Base-by-base conservation (phyloP, 2,888 invertebrate species). In the Glaucopsyche alexis region DNA sequence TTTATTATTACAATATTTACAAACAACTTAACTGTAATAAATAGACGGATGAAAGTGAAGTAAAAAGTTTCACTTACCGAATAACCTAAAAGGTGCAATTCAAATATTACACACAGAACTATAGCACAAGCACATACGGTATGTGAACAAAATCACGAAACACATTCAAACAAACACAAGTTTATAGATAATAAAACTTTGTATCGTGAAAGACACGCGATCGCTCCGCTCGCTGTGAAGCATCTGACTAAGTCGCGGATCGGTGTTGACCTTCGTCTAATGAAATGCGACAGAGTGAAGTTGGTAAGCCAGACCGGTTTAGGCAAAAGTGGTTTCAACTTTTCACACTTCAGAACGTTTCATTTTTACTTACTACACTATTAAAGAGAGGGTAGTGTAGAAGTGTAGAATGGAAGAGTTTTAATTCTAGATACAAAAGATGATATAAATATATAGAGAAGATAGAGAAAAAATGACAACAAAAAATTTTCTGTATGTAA, bases 301-400 rank as follows among this genome's bases (percentile, higher is more conserved):
- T 90, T 90, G 80, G 88, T 77, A 77, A 76, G 77, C 45, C 69
- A 76, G 85, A 90, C 90, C 89, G 90, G 91, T 90, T 85, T 90
- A 80, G 91, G 89, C 89, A 89, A 91, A 90, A 89, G 87, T 88
- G 84, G 84, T 81, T 81, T 80, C 82, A 81, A 81, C 83, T 82
- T 81, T 80, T 79, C 78, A 82, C 81, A 79, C 81, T 83, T 82
- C 81, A 82, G 77, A 77, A 76, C 79, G 79, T 81, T 82, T 79
- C 78, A 79, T 79, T 79, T 71, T 71, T 60, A 52, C 19, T 29
- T 49, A 49, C 16, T 47, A 40, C 8, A 16, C 16, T 52, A 52
- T 40, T 29, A 29, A 29, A 65, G 40, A 2, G 40, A 40, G 11
- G 38, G 7, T 65, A 65, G 40, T 38, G 64, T 13, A 19, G 29